Conservation (phyloP, 2,113 vertebrate genomes). For the Nymphicus hollandicus region DNA sequence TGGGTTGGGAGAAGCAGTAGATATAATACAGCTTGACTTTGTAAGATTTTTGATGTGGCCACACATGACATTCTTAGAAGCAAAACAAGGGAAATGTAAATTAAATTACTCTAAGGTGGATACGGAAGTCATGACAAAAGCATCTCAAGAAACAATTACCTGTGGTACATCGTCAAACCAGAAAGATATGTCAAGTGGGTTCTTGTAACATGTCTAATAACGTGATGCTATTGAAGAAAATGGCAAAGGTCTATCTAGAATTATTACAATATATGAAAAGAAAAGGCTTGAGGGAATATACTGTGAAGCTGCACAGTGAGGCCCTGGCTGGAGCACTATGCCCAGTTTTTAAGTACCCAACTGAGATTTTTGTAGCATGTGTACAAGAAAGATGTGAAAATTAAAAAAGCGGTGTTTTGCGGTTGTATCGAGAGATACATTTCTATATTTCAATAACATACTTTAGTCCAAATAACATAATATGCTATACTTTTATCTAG, state of each 20-base stretch:
- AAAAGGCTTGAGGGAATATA: neutral
- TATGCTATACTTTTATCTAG: neutral
- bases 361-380: rapidly evolving
- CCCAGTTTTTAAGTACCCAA: neutral
- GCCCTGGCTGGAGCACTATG: neutral
- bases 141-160: neutral
- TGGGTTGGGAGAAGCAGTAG: neutral
- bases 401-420: neutral
- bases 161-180: neutral
- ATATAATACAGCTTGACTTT: neutral
- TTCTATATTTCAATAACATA: neutral
- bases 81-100: neutral
- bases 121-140: neutral
- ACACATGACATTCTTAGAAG: neutral
- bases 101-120: neutral
- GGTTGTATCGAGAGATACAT: neutral
- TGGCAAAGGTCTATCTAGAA: neutral
- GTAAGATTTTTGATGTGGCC: neutral
- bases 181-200: neutral
- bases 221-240: neutral
- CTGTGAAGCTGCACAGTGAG: neutral
- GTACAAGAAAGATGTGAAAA: neutral
- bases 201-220: neutral
- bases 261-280: neutral
- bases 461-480: neutral